These are phyloP conservation scores for Rhynchomys soricoides DNA, from an alignment of 2,113 vertebrate species.

Conservation along the genomic window DNA sequence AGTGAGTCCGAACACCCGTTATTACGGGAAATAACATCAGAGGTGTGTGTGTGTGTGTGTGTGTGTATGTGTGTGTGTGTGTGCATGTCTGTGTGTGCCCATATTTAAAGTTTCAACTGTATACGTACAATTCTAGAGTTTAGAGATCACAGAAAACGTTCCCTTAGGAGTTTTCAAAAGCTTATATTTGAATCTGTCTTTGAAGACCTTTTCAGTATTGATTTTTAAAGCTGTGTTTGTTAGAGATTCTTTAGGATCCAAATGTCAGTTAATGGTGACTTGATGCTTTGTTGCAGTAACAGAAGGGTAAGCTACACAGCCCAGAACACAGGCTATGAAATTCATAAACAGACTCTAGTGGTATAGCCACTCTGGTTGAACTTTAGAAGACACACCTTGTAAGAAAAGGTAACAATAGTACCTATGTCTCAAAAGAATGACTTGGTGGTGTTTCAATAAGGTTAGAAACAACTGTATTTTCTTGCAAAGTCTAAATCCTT, in stretches of 20 bases:
- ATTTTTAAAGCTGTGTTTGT: conserved; percentile 51
- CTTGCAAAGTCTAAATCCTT: background rate
- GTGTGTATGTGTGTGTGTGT: accelerated
- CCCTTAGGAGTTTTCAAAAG: background rate
- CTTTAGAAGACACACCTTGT: background rate
- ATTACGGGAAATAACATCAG: background rate
- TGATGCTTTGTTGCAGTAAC: background rate
- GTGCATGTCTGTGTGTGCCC: background rate
- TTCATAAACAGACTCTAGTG: background rate
- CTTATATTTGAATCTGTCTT: background rate
- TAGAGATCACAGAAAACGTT: background rate
- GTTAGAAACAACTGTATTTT: background rate
- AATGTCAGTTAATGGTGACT: background rate
- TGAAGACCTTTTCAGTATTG: conserved; percentile 21
- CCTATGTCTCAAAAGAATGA: background rate
- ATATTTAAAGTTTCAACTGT: conserved; percentile 25
- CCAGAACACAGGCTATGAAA: background rate
- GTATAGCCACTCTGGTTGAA: background rate
- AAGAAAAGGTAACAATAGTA: background rate
- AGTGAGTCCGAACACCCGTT: background rate
- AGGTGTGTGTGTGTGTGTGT: background rate
- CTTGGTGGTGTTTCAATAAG: background rate
- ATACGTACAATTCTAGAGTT: background rate
- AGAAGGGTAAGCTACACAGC: background rate
- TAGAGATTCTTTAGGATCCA: background rate